phyloP scores from a whole-genome alignment of 53 echinoderm and acorn worm genomes.

The Antedon mediterranea region DNA sequence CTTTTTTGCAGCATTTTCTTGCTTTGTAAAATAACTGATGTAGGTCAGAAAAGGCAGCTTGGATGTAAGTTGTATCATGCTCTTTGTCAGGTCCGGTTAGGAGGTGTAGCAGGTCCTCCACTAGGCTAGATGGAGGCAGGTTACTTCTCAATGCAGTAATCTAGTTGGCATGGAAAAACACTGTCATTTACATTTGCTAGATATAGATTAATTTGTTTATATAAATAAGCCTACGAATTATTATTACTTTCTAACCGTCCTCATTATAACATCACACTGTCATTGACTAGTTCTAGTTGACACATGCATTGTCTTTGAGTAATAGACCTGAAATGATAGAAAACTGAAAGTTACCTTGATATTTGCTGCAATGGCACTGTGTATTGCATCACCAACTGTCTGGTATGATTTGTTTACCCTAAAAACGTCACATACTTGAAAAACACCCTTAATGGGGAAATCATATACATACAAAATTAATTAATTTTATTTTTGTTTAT shows the following conservation, averaged over 20 bases:
- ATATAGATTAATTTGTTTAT: too few species aligned
- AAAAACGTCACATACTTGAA: not conserved
- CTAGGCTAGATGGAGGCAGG: not conserved
- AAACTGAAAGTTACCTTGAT: conserved; percentile 41
- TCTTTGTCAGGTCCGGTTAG: conserved; percentile 39
- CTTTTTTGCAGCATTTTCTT: conserved; percentile 28
- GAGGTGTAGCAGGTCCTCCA: conserved; percentile 59
- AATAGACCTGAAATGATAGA: too few species aligned
- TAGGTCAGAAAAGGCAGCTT: conserved; percentile 54
- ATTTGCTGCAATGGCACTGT: conserved; percentile 48
- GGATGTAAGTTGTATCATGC: conserved; percentile 26
- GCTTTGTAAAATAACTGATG: conserved; percentile 30
- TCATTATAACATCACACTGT: too few species aligned
- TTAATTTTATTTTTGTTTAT: too few species aligned
- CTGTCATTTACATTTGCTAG: too few species aligned
- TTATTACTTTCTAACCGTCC: too few species aligned
- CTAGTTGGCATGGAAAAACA: too few species aligned
- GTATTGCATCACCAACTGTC: conserved; percentile 30
- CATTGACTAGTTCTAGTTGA: too few species aligned
- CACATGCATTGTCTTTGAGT: too few species aligned
- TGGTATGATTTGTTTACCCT: not conserved
- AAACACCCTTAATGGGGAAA: not conserved
- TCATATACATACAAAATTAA: too few species aligned
- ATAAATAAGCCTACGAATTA: too few species aligned
- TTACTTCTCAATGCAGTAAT: not conserved